phyloP scores from a whole-genome alignment of 2,888 invertebrate genomes.

The Steromphala cineraria region DNA sequence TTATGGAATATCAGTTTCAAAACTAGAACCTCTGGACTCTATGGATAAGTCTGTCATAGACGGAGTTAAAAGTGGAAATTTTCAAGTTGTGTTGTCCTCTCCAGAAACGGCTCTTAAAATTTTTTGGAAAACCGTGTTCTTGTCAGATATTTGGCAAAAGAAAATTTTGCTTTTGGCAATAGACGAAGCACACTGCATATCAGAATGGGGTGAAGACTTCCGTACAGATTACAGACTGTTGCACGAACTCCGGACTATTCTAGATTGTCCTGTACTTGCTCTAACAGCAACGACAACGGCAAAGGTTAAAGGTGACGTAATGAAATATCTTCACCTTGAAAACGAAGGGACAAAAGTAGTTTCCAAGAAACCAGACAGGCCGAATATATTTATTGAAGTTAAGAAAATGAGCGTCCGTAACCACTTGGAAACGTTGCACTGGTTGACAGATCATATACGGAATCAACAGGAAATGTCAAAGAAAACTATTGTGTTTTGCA shows the following conservation, averaged over 20 bases:
- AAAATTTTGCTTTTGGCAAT: slow-evolving; percentile 26
- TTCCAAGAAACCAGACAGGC: slow-evolving; percentile 20
- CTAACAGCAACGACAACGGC: slow-evolving; percentile 33
- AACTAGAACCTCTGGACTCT: background rate
- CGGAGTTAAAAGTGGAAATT: slow-evolving; percentile 4
- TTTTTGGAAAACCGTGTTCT: slow-evolving; percentile 33
- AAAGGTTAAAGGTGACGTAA: slow-evolving; percentile 32
- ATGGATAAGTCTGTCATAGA: background rate
- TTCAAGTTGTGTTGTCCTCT: slow-evolving; percentile 29
- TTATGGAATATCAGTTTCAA: slow-evolving; percentile 24
- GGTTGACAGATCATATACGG: slow-evolving; percentile 32
- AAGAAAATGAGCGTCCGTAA: slow-evolving; percentile 11
- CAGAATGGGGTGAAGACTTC: slow-evolving; percentile 42
- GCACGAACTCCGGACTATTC: slow-evolving; percentile 29
- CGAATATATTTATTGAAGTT: slow-evolving; percentile 32
- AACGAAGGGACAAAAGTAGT: slow-evolving; percentile 25
- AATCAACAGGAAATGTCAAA: slow-evolving; percentile 20
- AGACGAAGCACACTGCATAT: slow-evolving; percentile 45
- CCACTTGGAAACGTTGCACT: slow-evolving; percentile 2
- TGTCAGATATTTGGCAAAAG: slow-evolving; percentile 30
- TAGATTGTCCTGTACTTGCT: slow-evolving; percentile 30
- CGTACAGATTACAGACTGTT: slow-evolving; percentile 33
- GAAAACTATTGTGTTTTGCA: slow-evolving; percentile 38
- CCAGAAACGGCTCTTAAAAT: slow-evolving; percentile 37
- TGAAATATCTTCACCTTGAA: slow-evolving; percentile 25